phyloP scores from a whole-genome alignment of 2,888 invertebrate species.

The Lasioglossum leucozonium region DNA sequence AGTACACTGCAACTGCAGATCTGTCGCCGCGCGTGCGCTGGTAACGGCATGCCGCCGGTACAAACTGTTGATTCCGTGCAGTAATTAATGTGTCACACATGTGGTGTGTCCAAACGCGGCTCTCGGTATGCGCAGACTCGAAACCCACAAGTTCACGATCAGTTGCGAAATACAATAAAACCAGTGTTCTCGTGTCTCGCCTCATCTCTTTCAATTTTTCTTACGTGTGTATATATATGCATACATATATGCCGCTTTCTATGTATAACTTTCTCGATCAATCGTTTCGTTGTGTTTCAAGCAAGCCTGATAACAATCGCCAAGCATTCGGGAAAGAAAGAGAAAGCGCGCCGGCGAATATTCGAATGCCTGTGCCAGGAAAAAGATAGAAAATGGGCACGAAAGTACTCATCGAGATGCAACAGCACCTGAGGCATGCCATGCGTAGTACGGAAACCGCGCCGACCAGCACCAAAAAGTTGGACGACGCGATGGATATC shows the following conservation, averaged over 20 bases:
- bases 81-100: not conserved
- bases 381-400: constrained; percentile 46
- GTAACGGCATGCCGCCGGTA: not conserved
- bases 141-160: not conserved
- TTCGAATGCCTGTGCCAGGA: constrained; percentile 32
- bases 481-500: constrained; percentile 40
- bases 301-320: constrained; percentile 22
- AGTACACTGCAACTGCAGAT: no score
- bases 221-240: no score
- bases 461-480: constrained; percentile 35
- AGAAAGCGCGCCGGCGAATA: constrained; percentile 13
- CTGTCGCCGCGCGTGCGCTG: not conserved
- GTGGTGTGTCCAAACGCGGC: not conserved
- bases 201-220: not conserved
- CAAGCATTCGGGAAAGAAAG: constrained; percentile 10
- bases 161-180: constrained; percentile 18
- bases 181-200: not conserved
- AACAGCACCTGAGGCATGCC: constrained; percentile 39
- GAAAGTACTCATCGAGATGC: constrained; percentile 57
- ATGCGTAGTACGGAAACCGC: constrained; percentile 25
- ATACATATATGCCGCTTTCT: not conserved
- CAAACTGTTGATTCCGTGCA: not conserved
- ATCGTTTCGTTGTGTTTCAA: constrained; percentile 38
- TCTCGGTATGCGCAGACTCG: not conserved
- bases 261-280: not conserved